Conservation (phyloP, 2,797 vertebrate species). For the Delichon dasypus region DNA sequence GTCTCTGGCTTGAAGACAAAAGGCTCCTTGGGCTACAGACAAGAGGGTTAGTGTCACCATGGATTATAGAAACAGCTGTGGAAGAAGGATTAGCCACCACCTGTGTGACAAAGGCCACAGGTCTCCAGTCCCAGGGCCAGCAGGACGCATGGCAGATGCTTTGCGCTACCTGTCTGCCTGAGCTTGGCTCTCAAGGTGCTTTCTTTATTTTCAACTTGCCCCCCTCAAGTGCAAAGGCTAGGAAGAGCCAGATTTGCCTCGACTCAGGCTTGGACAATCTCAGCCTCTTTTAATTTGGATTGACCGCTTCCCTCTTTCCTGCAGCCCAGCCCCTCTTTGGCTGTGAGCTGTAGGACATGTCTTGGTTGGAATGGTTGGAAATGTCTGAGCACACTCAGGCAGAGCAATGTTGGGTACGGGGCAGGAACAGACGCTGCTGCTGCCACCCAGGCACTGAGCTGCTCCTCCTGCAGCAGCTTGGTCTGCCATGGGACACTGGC, state of each 20-base stretch:
- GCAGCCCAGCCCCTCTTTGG: background rate
- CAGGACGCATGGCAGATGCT: background rate
- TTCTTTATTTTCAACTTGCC: background rate
- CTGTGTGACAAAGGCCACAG: background rate
- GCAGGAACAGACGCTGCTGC: background rate
- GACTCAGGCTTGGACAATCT: background rate
- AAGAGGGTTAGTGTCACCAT: background rate
- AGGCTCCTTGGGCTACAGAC: conserved; percentile 7
- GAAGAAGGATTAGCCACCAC: conserved; percentile 35
- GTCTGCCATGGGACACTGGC: background rate
- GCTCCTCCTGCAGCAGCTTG: background rate
- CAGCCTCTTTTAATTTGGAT: background rate
- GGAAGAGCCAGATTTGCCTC: background rate
- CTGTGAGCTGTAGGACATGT: background rate
- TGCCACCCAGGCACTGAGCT: background rate
- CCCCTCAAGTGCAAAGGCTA: background rate
- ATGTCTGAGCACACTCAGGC: background rate
- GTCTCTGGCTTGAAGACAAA: conserved; percentile 35
- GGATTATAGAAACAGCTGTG: conserved; percentile 20
- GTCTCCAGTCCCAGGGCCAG: background rate
- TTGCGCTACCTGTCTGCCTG: background rate
- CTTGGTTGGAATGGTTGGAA: too few relatives aligned
- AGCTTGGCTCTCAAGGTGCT: background rate
- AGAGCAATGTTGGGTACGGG: accelerated
- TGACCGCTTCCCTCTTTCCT: accelerated